A percentile compares a stretch with the other conserved stretches of the same genome.
Evolutionary conservation across 2,113 vertebrate species (phyloP).

Genomic region (Pogona vitticeps): DNA sequence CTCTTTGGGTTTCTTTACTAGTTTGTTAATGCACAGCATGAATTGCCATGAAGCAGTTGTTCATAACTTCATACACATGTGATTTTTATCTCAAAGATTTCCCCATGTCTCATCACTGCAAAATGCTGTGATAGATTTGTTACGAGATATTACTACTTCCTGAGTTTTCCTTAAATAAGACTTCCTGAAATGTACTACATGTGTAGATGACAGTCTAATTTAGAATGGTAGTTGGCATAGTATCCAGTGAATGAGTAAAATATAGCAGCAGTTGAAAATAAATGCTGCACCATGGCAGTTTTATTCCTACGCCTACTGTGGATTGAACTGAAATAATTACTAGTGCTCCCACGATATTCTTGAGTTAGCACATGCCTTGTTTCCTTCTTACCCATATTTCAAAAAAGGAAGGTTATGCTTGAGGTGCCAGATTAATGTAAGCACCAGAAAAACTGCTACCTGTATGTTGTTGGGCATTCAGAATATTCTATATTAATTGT

Average conservation of each 20-base stretch:
- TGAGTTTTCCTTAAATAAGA: slow-evolving; percentile 15
- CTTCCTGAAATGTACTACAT: slow-evolving; percentile 23
- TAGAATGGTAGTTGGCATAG: slow-evolving; percentile 31
- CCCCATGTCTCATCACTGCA: not conserved
- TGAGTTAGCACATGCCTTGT: not conserved
- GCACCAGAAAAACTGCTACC: not conserved
- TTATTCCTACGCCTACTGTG: slow-evolving; percentile 8
- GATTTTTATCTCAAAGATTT: not conserved
- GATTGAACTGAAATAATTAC: slow-evolving; percentile 8
- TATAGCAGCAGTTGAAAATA: slow-evolving; percentile 30
- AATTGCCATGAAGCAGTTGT: not conserved
- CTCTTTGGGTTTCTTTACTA: not conserved
- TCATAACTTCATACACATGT: not conserved
- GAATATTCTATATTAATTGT: not conserved
- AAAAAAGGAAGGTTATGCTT: not conserved
- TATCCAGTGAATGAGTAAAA: slow-evolving; percentile 31
- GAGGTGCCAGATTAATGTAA: not conserved
- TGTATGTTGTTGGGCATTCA: not conserved
- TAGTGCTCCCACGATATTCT: not conserved
- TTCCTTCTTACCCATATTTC: not conserved
- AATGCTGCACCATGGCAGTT: not conserved
- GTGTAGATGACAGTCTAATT: slow-evolving; percentile 27
- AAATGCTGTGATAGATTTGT: not conserved
- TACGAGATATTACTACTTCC: slow-evolving; percentile 9
- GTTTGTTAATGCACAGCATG: too few relatives aligned